Evolutionary conservation across 2,113 vertebrate genomes (phyloP), one percentile per base, ranked within the genome.

Genomic region (Muntiacus muntjak): DNA sequence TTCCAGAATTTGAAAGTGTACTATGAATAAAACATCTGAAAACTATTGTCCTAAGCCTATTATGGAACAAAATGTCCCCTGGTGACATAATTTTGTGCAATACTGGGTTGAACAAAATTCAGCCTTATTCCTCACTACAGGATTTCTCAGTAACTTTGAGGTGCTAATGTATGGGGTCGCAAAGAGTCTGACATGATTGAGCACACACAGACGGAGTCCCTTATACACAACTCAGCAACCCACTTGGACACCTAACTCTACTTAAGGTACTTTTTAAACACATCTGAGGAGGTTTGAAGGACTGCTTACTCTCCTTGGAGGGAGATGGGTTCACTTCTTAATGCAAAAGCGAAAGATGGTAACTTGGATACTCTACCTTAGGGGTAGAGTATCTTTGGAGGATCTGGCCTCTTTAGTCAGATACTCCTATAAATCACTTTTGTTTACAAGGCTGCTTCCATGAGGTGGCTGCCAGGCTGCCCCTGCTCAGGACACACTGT

Each of bases 21-120:
- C 52, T 52, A 17, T 95, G 97, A 91, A 92, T 54, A 86, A 83
- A 26, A 76, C 8, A 2, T 60, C 94, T 47, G 47, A 95, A 50
- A 97, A 58, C 94, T 91, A 93, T 95, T 91, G 92, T 97, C 64
- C 84, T 86, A 25, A 82, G 85, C 64, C 30, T 96, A 86, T 83
- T 55, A 47, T 26, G 74, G 94, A 95, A 97, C 94, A 96, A 74
- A 96, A 19, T 97, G 88, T 98, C 92, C 93, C 50, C 45, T 94
- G 81, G 81, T 86, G 91, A 97, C 85, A 57, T 87, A 96, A 95
- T 90, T 94, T 92, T 94, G 89, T 93, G 94, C 19, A 95, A 85
- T 95, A 40, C 47, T 78, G 81, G 28, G 47, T 67, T 90, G 95
- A 64, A 40, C 57, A 89, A 87, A 97, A 87, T 92, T 97, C 81